Percentiles rank a stretch among this genome's conserved stretches.
Conservation (phyloP, 2,113 vertebrate species). For the Clarias magur region DNA sequence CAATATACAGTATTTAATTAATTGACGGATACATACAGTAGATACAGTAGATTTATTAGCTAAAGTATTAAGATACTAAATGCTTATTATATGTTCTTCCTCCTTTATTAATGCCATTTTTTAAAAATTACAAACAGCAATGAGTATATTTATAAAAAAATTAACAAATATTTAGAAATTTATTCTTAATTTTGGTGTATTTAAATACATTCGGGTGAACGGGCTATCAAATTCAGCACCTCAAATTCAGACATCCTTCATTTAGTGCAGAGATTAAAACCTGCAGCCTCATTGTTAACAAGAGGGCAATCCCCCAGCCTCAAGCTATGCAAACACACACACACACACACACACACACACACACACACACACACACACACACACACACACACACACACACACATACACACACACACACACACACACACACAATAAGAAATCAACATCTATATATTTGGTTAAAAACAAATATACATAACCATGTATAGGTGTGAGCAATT, state of each 20-base stretch:
- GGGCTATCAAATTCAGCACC: background rate
- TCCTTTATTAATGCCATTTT: background rate
- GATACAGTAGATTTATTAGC: background rate
- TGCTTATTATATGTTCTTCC: background rate
- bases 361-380: background rate
- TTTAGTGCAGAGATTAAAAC: constrained; percentile 34
- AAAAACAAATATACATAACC: background rate
- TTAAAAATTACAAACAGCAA: background rate
- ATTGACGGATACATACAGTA: no score
- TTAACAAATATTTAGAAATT: background rate
- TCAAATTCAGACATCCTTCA: constrained; percentile 4
- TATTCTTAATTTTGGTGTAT: background rate
- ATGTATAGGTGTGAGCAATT: background rate
- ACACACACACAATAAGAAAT: background rate
- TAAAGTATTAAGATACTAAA: background rate
- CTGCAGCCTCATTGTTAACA: constrained; percentile 47
- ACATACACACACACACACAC: background rate
- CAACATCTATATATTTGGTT: background rate
- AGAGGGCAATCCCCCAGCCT: constrained; percentile 13
- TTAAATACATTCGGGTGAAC: background rate
- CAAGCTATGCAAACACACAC: background rate
- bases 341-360: background rate
- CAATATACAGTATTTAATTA: no score
- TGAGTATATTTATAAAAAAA: background rate
- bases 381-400: background rate